Percentiles rank a stretch among this genome's conserved stretches.
These are phyloP conservation scores for Sympetrum striolatum DNA, from an alignment of 2,888 invertebrate genomes.

Conservation along the genomic window DNA sequence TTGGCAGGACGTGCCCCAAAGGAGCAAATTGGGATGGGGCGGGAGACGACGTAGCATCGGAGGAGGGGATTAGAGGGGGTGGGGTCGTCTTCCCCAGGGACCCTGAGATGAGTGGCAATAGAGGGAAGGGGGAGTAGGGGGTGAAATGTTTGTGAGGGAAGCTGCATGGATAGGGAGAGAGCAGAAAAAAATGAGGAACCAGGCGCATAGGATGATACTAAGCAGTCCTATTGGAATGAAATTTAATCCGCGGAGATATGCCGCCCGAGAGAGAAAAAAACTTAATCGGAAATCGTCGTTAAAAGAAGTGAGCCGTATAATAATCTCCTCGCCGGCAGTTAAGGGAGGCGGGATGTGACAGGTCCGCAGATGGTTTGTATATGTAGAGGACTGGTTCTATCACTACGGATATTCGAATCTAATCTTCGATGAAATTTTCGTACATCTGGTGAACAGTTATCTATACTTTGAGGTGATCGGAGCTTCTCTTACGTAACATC, in stretches of 20 bases:
- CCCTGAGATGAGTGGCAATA: slow-evolving; percentile 33
- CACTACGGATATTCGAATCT: too few species aligned
- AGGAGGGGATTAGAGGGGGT: background rate
- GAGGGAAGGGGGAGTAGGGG: background rate
- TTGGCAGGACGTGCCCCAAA: slow-evolving; percentile 41
- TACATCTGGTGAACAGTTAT: too few species aligned
- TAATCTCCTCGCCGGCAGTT: too few species aligned
- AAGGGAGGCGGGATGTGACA: too few species aligned
- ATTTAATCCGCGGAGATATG: background rate
- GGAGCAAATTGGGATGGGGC: slow-evolving; percentile 5
- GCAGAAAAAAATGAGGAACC: background rate
- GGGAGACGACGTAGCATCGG: background rate
- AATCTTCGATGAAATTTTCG: too few species aligned
- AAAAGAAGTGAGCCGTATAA: background rate
- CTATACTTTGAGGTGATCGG: too few species aligned
- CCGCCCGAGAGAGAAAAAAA: background rate
- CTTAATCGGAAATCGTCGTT: background rate
- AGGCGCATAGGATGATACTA: background rate
- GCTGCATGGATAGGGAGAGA: background rate
- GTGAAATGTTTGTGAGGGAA: background rate
- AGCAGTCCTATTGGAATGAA: slow-evolving; percentile 10
- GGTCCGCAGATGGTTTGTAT: too few species aligned
- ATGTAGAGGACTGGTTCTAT: too few species aligned
- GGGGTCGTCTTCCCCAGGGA: background rate
- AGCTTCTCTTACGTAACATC: too few species aligned